Base-by-base conservation (phyloP, 2,888 invertebrate species). In the Zootermopsis nevadensis region DNA sequence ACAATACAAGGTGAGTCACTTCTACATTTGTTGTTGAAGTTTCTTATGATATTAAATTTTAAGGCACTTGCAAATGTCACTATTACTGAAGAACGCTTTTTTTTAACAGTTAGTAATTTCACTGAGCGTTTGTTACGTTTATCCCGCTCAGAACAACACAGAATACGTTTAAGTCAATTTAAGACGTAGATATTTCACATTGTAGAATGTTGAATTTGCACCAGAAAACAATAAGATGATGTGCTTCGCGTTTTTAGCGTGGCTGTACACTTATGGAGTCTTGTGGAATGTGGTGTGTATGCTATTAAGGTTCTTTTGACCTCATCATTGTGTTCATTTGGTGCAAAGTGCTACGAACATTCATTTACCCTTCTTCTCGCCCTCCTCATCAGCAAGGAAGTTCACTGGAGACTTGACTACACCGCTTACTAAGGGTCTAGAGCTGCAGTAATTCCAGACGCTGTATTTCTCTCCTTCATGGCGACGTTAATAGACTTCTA, bases 401-500 rank as follows among this genome's bases (percentile, higher is more conserved):
- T 42, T 42, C 24, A 55, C 31, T 31, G 22, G n/a, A 42, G 77
- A 15, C 42, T 77, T n/a, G 38, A 48, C 53, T 15, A 31, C 55
- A 22, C 42, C n/a, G 22, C 72, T 2, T 19, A 27, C n/a, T 35
- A 15, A 35, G 42, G 42, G 10, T 76, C 77, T 55, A 66, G 67
- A 82, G 77, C 77, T 77, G 82, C 77, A 67, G 67, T 77, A 77
- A 82, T 82, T 82, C 76, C 66, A 12, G 24, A 22, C 55, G 76
- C 33, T 77, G 60, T 82, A 82, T 77, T 77, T 82, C 82, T 82
- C 82, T 82, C 48, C 77, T 53, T 35, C 42, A 66, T 27, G 66
- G 35, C 77, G 82, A 82, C 82, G 67, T 77, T 82, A 82, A 82
- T 82, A 82, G 82, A 82, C 82, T 77, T 82, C 77, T 82, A 82